Conservation (phyloP, 2,113 vertebrate species). For the Hydrolagus affinis region DNA sequence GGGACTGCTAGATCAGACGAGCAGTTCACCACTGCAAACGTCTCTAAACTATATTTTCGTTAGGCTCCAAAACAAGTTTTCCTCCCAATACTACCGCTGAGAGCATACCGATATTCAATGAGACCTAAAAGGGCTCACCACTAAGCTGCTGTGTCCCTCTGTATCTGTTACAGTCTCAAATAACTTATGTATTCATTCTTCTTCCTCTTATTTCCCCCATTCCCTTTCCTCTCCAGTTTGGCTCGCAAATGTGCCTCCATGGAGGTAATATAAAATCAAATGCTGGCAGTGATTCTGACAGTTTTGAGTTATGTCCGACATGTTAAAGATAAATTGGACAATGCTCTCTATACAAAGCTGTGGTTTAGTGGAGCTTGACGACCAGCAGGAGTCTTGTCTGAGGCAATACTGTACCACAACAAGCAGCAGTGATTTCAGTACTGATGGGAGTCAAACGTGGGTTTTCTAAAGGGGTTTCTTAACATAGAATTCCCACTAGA, state of each 20-base stretch:
- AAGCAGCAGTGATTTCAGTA: not conserved
- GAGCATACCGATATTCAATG: not conserved
- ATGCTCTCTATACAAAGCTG: not conserved
- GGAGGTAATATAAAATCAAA: not conserved
- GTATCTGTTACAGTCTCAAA: not conserved
- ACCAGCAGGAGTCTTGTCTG: not conserved
- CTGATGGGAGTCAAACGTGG: not conserved
- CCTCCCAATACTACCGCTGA: not conserved
- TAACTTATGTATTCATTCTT: not conserved
- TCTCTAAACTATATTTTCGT: slow-evolving; percentile 18
- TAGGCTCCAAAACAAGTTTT: not conserved
- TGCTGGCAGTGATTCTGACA: not conserved
- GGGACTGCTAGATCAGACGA: not conserved
- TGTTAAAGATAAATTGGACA: not conserved
- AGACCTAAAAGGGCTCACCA: not conserved
- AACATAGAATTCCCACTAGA: too few species aligned
- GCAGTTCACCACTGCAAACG: not conserved
- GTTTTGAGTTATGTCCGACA: not conserved
- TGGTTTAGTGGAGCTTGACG: not conserved
- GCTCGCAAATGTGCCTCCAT: too few species aligned
- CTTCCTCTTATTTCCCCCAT: too few species aligned
- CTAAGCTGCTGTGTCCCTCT: not conserved
- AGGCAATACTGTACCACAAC: not conserved
- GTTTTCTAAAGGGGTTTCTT: too few species aligned
- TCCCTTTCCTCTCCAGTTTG: too few species aligned